Conservation (phyloP, 2,113 vertebrate species). For the Neogobius melanostomus region DNA sequence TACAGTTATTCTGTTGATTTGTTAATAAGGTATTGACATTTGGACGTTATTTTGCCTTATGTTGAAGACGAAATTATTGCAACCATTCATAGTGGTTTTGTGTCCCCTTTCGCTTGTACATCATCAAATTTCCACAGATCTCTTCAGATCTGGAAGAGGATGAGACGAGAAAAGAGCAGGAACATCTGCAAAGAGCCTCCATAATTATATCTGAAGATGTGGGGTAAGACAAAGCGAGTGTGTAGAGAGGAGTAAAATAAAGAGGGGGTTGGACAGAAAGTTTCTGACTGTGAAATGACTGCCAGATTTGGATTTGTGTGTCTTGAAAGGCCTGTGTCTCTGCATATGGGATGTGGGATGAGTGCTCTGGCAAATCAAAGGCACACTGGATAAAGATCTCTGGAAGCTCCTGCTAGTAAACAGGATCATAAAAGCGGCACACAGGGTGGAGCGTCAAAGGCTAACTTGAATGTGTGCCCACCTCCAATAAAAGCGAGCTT, state of each 20-base stretch:
- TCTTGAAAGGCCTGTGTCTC: conserved; percentile 74
- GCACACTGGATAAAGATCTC: conserved; percentile 76
- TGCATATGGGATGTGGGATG: conserved; percentile 79
- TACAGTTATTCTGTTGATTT: no score
- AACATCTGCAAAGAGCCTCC: conserved; percentile 70
- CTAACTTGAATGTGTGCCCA: conserved; percentile 75
- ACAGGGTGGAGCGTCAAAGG: conserved; percentile 72
- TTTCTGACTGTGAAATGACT: conserved; percentile 74
- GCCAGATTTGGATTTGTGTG: conserved; percentile 77
- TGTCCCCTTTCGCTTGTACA: conserved; percentile 27
- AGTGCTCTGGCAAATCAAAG: conserved; percentile 78
- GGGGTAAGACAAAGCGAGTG: conserved; percentile 44
- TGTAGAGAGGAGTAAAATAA: conserved; percentile 53
- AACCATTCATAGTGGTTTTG: conserved; percentile 22
- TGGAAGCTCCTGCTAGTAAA: conserved; percentile 78
- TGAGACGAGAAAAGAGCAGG: conserved; percentile 33
- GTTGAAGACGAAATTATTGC: conserved; percentile 5
- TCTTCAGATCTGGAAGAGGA: conserved; percentile 42
- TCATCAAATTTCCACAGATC: conserved; percentile 47
- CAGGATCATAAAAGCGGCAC: conserved; percentile 75
- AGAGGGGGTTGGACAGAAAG: conserved; percentile 21
- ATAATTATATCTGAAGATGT: conserved; percentile 74
- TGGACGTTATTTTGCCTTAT: not conserved
- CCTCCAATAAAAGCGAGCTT: conserved; percentile 69
- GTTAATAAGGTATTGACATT: no score